Evolutionary conservation across 2,888 invertebrate species (phyloP).

Genomic region (Atherix ibis): DNA sequence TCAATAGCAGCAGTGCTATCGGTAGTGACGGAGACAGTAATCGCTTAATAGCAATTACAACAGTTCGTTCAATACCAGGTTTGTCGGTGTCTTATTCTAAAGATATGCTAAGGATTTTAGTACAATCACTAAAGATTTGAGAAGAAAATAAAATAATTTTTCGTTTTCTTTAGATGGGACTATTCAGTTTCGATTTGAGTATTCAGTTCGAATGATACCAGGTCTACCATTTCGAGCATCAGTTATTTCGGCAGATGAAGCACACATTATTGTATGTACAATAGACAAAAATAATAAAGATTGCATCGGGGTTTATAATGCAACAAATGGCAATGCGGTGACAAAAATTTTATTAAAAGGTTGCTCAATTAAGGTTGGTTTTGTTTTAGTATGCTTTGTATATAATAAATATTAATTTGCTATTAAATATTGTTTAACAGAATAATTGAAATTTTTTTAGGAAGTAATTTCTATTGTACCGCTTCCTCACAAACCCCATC

Average conservation of each 20-base stretch:
- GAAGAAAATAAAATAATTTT: too few species aligned
- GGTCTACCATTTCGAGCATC: slow-evolving; percentile 57
- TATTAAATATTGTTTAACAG: neutral
- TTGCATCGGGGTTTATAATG: slow-evolving; percentile 68
- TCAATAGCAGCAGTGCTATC: slow-evolving; percentile 35
- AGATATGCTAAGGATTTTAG: too few species aligned
- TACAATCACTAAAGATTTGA: too few species aligned
- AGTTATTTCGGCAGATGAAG: slow-evolving; percentile 68
- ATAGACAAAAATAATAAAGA: slow-evolving; percentile 71
- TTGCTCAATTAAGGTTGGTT: slow-evolving; percentile 39
- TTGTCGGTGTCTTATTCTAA: slow-evolving; percentile 5
- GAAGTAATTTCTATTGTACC: slow-evolving; percentile 63
- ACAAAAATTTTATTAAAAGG: slow-evolving; percentile 36
- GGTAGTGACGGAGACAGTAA: slow-evolving; percentile 49
- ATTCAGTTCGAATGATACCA: slow-evolving; percentile 53
- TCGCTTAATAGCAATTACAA: slow-evolving; percentile 44
- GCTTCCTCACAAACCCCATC: slow-evolving; percentile 68
- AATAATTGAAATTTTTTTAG: slow-evolving; percentile 10
- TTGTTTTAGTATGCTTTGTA: neutral
- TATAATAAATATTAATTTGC: too few species aligned
- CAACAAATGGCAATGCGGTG: slow-evolving; percentile 52
- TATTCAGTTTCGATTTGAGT: slow-evolving; percentile 66
- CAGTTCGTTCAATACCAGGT: slow-evolving; percentile 61
- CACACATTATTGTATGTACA: slow-evolving; percentile 60
- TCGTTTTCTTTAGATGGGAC: slow-evolving; percentile 58